Evolutionary conservation across 2,113 vertebrate genomes (phyloP).

Genomic region (Sinocyclocheilus rhinocerous): DNA sequence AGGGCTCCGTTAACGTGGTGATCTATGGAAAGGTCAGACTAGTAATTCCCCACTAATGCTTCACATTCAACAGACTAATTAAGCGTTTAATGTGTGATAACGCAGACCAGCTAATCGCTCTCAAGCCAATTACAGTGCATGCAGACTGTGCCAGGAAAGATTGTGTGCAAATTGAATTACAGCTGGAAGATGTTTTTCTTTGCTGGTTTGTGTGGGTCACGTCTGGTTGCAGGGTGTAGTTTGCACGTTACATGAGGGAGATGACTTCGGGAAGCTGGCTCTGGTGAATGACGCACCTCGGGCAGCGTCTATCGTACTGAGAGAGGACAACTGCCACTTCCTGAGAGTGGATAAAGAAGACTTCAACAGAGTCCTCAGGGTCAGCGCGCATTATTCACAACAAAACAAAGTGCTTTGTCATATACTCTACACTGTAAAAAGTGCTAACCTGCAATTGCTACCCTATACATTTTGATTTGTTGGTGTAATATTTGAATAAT

Average conservation of each 20-base stretch:
- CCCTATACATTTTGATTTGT: background rate
- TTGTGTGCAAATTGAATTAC: background rate
- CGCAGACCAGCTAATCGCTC: background rate
- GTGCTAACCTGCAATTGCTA: background rate
- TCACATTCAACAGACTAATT: constrained; percentile 12
- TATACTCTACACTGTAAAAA: background rate
- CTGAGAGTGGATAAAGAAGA: constrained; percentile 97
- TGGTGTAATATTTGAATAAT: background rate
- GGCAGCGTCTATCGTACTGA: constrained; percentile 94
- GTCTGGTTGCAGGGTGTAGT: constrained; percentile 87
- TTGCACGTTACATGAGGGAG: constrained; percentile 94
- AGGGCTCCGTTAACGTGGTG: constrained; percentile 97
- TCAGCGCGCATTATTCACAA: constrained; percentile 67
- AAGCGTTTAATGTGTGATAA: background rate
- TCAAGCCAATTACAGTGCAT: constrained; percentile 25
- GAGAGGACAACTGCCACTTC: constrained; percentile 98
- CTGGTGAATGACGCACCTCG: constrained; percentile 96
- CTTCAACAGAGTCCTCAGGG: constrained; percentile 96
- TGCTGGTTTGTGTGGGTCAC: background rate
- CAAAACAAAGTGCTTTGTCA: background rate
- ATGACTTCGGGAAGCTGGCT: constrained; percentile 97
- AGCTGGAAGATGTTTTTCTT: background rate
- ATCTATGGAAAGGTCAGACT: constrained; percentile 95
- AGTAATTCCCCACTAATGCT: background rate
- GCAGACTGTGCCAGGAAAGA: background rate